Percentiles rank a stretch among this genome's conserved stretches.
phyloP scores from a whole-genome alignment of 2,797 vertebrate species.

The Thunnus albacares region DNA sequence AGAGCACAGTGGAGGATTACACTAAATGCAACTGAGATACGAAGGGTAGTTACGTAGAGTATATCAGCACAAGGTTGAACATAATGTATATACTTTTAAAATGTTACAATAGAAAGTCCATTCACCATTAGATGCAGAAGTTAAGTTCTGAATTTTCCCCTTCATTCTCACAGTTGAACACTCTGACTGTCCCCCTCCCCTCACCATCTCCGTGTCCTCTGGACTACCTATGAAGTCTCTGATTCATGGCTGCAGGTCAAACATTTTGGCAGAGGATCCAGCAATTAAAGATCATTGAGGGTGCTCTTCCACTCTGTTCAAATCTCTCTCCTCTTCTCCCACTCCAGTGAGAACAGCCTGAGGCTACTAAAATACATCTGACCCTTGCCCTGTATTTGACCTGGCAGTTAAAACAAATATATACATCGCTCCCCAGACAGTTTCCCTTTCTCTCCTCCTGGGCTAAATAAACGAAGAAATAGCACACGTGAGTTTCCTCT shows the following conservation, averaged over 20 bases:
- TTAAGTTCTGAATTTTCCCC: background rate
- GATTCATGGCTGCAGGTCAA: slow-evolving; percentile 45
- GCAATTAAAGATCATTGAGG: slow-evolving; percentile 42
- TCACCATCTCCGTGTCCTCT: slow-evolving; percentile 27
- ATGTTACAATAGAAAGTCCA: background rate
- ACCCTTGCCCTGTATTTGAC: slow-evolving; percentile 64
- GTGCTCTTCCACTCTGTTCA: slow-evolving; percentile 35
- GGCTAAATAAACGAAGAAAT: slow-evolving; percentile 45
- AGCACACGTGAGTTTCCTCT: slow-evolving; percentile 1
- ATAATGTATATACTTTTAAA: slow-evolving; percentile 5
- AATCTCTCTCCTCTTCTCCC: slow-evolving; percentile 23
- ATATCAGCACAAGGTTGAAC: background rate
- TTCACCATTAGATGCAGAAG: background rate
- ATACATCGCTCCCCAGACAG: slow-evolving; percentile 29
- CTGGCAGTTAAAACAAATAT: slow-evolving; percentile 65
- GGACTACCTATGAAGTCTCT: slow-evolving; percentile 20
- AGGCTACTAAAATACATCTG: slow-evolving; percentile 54
- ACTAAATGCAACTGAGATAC: slow-evolving; percentile 35
- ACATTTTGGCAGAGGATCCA: slow-evolving; percentile 33
- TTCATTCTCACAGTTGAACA: slow-evolving; percentile 6
- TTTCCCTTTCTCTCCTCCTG: slow-evolving; percentile 27
- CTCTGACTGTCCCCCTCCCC: background rate
- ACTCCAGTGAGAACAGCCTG: slow-evolving; percentile 30
- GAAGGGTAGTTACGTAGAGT: slow-evolving; percentile 5
- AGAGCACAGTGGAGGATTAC: slow-evolving; percentile 15